A percentile compares a stretch with the other conserved stretches of the same genome.
Conservation (phyloP, 2,888 invertebrate species). For the Alloplasta piceator region DNA sequence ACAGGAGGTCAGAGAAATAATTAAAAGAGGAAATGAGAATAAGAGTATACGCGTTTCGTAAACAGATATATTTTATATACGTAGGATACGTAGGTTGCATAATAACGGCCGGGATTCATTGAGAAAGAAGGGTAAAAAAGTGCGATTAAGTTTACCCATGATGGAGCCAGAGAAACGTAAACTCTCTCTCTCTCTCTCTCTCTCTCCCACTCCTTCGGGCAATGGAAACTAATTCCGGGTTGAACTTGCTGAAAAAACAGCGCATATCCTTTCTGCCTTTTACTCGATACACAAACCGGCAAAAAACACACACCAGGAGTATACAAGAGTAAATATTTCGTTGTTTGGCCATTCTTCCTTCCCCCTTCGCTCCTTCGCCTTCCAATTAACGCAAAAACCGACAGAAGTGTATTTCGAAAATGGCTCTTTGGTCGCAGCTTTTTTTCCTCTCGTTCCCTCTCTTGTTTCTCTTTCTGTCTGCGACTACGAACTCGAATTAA, state of each 20-base stretch:
- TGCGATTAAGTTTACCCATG: constrained; percentile 5
- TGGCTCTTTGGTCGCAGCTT: constrained; percentile 17
- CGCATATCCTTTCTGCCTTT: neutral
- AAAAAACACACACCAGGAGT: constrained; percentile 30
- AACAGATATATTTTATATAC: neutral
- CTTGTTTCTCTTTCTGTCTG: too few species aligned
- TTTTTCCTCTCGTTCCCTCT: neutral
- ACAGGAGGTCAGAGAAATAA: constrained; percentile 13
- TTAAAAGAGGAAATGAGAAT: constrained; percentile 29
- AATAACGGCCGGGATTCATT: neutral
- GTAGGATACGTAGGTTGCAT: neutral
- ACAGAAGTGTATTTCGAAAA: constrained; percentile 7
- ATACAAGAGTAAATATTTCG: constrained; percentile 67
- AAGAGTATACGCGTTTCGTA: neutral
- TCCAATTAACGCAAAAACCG: constrained; percentile 57
- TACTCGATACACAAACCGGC: constrained; percentile 8
- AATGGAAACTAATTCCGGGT: constrained; percentile 70
- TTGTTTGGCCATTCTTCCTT: constrained; percentile 44
- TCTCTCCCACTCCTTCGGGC: constrained; percentile 32
- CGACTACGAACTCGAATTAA: too few species aligned
- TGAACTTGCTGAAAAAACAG: constrained; percentile 64
- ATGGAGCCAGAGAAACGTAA: constrained; percentile 25
- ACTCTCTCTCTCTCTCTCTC: constrained; percentile 13
- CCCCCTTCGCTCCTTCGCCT: constrained; percentile 37
- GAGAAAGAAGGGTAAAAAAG: neutral